Base-by-base conservation (phyloP, 1,140 invertebrate genomes). In the Pseudomyrmex concolor region DNA sequence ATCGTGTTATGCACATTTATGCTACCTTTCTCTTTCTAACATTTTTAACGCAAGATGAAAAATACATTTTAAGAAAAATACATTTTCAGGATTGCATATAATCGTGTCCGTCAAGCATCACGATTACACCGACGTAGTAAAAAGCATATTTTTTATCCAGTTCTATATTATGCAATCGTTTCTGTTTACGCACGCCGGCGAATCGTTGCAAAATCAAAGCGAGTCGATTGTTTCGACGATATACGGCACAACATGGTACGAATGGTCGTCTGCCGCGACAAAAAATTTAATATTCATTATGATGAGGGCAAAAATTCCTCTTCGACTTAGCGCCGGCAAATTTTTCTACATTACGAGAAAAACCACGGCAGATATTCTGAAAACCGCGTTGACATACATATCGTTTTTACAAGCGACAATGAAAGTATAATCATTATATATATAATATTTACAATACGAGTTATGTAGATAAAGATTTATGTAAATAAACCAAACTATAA, bases 311-410 rank as follows among this genome's bases (percentile, higher is more conserved):
- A 76, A 73, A 10, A 83, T 83, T 5, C 78, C 86, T 9, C 74
- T 91, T 48, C 76, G 60, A 15, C 19, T 90, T 0, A 89, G 74
- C n/a, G 90, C 85, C 22, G 89, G 89, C 19, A 84, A 87, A 70
- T 83, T 90, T 71, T 86, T 81, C 59, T 54, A 25, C 17, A 81
- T 92, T 9, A 86, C 89, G 62, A 68, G 90, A 22, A 78, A 86
- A 2, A 91, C 86, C 70, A 89, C 88, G 25, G 90, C 76, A 54
- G 85, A 84, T 66, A 83, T 91, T 50, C 0, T 92, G 0, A 92
- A 90, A 64, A 80, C 88, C 2, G 70, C 86, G 0, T 78, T 85
- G 7, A 90, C 90, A 1, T 91, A 90, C 51, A 85, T 92, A 66
- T 89, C 89, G 7, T 85, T 92, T 19, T 62, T 92, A 17, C 80